Percentiles rank a stretch among this genome's conserved stretches.
These are phyloP conservation scores for Seladonia tumulorum DNA, from an alignment of 2,888 invertebrate genomes.

Conservation along the genomic window DNA sequence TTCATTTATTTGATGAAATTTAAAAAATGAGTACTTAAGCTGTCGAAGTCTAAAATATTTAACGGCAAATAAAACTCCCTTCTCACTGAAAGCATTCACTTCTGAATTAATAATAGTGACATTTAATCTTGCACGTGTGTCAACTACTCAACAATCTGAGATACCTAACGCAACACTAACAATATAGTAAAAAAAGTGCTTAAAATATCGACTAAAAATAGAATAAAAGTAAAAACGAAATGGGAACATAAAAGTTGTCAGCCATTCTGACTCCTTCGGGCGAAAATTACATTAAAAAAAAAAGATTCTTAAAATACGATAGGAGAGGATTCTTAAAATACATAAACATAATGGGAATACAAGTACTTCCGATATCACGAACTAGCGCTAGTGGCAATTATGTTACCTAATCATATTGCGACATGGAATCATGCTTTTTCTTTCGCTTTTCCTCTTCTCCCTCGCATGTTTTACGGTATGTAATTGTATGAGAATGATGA, in stretches of 20 bases:
- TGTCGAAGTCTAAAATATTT: not conserved
- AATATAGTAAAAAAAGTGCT: conserved; percentile 8
- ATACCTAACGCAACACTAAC: not conserved
- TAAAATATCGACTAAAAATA: conserved; percentile 17
- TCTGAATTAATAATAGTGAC: not conserved
- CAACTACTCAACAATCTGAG: not conserved
- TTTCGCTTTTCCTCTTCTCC: not conserved
- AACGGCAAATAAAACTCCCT: not conserved
- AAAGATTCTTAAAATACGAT: conserved; percentile 10
- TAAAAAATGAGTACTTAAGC: not conserved
- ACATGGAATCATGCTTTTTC: not conserved
- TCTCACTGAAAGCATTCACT: not conserved
- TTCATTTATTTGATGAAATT: not conserved
- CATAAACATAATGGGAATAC: conserved; percentile 8
- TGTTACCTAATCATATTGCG: not conserved
- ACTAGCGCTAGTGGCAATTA: not conserved
- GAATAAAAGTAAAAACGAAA: conserved; percentile 14
- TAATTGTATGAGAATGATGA: not conserved
- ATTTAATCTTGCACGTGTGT: not conserved
- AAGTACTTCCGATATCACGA: not conserved
- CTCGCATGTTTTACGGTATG: not conserved
- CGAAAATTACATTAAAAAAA: conserved; percentile 4
- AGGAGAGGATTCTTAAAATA: conserved; percentile 17
- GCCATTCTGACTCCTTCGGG: not conserved
- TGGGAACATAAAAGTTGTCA: conserved; percentile 32